phyloP scores from a whole-genome alignment of 2,888 invertebrate species.

The Caenorhabditis doughertyi region DNA sequence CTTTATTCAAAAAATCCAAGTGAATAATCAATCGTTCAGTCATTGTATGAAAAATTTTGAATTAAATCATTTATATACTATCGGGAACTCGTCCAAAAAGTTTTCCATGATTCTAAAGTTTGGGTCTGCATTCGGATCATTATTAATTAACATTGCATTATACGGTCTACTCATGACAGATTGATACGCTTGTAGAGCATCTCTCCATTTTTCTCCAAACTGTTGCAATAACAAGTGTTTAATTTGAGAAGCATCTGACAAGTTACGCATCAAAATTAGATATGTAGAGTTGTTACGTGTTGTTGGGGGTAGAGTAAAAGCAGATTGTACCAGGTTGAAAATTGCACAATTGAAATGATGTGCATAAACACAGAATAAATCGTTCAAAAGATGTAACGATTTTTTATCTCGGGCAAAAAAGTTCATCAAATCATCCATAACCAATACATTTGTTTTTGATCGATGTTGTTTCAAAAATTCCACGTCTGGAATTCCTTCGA shows the following conservation, averaged over 20 bases:
- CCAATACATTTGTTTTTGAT: not conserved
- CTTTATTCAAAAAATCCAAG: slow-evolving; percentile 8
- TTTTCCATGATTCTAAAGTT: not conserved
- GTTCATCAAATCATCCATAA: slow-evolving; percentile 12
- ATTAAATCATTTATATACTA: slow-evolving; percentile 7
- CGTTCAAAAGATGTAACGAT: not conserved
- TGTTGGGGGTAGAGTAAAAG: not conserved
- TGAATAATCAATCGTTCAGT: slow-evolving; percentile 3
- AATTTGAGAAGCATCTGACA: slow-evolving; percentile 10
- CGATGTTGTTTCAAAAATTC: slow-evolving; percentile 11
- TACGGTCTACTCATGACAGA: not conserved
- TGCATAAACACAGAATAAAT: slow-evolving; percentile 5
- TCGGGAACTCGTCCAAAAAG: slow-evolving; percentile 1
- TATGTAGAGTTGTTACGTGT: slow-evolving; percentile 8
- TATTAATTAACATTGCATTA: slow-evolving; percentile 4
- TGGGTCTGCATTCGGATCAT: not conserved
- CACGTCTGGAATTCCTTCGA: not conserved
- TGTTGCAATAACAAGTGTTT: not conserved
- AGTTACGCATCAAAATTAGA: slow-evolving; percentile 5
- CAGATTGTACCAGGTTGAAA: slow-evolving; percentile 3
- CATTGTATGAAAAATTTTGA: not conserved
- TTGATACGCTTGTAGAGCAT: not conserved
- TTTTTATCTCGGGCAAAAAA: too few relatives aligned
- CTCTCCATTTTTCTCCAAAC: slow-evolving; percentile 2
- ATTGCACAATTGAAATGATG: slow-evolving; percentile 11